These are phyloP conservation scores for Chrysochloris asiatica DNA, from an alignment of 2,113 vertebrate species.

Conservation along the genomic window DNA sequence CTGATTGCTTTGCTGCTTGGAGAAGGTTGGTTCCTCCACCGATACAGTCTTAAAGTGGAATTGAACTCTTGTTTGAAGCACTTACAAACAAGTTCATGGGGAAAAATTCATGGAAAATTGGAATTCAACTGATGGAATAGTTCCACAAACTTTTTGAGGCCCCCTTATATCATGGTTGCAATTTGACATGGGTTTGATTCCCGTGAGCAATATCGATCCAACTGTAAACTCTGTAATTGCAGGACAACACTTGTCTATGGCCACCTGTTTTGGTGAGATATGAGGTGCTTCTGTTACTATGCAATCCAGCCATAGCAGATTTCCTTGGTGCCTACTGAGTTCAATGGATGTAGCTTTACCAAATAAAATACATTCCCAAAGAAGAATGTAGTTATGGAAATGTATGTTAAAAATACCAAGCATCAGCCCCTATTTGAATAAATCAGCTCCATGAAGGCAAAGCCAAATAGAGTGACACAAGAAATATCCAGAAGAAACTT, in stretches of 20 bases:
- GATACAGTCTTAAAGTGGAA: background rate
- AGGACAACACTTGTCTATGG: background rate
- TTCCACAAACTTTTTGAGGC: background rate
- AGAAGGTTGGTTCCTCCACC: background rate
- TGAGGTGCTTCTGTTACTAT: background rate
- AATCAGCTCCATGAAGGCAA: background rate
- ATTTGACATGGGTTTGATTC: background rate
- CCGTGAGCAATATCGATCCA: background rate
- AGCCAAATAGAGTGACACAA: constrained; percentile 28
- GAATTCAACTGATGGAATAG: no score
- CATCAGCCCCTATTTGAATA: background rate
- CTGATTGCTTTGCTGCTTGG: background rate
- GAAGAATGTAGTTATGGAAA: constrained; percentile 5
- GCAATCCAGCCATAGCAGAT: background rate
- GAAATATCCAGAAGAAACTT: constrained; percentile 1
- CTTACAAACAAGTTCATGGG: background rate
- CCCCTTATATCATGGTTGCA: background rate
- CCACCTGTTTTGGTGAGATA: no score
- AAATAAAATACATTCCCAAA: constrained; percentile 19
- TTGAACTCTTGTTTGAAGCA: background rate
- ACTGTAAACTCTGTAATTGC: background rate
- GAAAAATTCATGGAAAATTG: background rate
- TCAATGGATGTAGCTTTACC: background rate
- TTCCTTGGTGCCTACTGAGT: background rate
- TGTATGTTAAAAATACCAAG: background rate